Percentiles rank a stretch among this genome's conserved stretches.
Evolutionary conservation across 53 echinoderm and acorn worm species (phyloP).

Genomic region (Astropecten irregularis): DNA sequence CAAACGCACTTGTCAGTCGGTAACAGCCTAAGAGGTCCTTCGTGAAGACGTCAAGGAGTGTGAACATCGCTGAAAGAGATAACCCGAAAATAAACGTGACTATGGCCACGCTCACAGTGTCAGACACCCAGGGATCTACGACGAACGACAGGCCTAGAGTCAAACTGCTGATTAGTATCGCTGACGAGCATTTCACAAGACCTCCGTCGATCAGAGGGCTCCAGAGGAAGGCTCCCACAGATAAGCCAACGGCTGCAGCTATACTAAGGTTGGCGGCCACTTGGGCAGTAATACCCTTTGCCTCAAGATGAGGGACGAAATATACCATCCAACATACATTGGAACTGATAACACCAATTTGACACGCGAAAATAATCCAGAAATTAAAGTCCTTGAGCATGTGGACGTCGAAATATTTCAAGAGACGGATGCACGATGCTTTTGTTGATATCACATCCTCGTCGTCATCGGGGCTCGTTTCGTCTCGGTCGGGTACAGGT

Average conservation of each 20-base stretch:
- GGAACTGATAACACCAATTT: neutral
- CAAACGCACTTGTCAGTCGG: too few relatives aligned
- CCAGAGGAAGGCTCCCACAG: neutral
- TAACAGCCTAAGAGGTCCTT: too few relatives aligned
- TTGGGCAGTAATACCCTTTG: neutral
- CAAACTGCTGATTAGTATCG: neutral
- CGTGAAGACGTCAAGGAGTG: too few relatives aligned
- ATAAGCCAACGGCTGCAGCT: neutral
- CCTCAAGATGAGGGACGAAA: constrained; percentile 4
- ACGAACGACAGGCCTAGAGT: neutral
- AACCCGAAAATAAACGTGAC: too few relatives aligned
- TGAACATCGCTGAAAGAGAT: too few relatives aligned
- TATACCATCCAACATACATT: neutral
- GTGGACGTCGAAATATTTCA: neutral
- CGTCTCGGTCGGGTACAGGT: too few relatives aligned
- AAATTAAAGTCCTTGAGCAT: too few relatives aligned
- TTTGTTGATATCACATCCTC: too few relatives aligned
- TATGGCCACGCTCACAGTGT: too few relatives aligned
- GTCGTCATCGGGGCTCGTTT: too few relatives aligned
- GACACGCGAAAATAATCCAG: neutral
- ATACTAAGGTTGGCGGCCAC: neutral
- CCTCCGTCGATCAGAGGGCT: neutral
- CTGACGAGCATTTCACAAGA: neutral
- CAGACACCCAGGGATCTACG: constrained; percentile 12
- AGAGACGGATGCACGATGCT: too few relatives aligned